A percentile compares a stretch with the other conserved stretches of the same genome.
phyloP scores from a whole-genome alignment of 2,888 invertebrate genomes.

The Oscheius sp. region DNA sequence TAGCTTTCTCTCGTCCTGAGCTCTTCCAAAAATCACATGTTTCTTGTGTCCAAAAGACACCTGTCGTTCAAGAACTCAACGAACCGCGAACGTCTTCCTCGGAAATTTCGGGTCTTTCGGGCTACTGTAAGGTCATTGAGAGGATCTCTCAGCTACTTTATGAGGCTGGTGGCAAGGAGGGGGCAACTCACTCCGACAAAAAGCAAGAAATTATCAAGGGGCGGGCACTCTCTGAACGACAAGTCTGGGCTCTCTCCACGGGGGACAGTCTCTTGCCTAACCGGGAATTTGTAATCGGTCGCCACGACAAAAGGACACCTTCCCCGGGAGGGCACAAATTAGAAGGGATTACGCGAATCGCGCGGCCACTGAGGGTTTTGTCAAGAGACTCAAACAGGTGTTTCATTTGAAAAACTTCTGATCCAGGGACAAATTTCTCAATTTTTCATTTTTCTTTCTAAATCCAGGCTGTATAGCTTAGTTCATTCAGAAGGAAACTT shows the following conservation, averaged over 20 bases:
- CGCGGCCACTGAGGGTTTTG: neutral
- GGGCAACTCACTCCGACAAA: neutral
- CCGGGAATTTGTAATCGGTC: conserved; percentile 24
- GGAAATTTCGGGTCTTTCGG: neutral
- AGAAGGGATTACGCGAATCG: conserved; percentile 27
- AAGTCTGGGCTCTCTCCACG: conserved; percentile 3
- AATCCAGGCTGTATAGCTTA: too few relatives aligned
- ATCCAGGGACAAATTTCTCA: too few relatives aligned
- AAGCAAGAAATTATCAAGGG: conserved; percentile 29
- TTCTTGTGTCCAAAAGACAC: neutral
- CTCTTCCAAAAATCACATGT: conserved; percentile 12
- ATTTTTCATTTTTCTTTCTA: too few relatives aligned
- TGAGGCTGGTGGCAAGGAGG: neutral
- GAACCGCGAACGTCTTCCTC: neutral
- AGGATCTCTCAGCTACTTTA: too few relatives aligned
- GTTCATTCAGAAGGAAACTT: too few relatives aligned
- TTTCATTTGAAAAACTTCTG: too few relatives aligned
- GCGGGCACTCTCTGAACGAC: conserved; percentile 1
- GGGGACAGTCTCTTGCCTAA: conserved; percentile 13
- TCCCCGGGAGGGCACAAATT: conserved; percentile 27
- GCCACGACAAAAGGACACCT: conserved; percentile 28
- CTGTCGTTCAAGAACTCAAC: conserved; percentile 5
- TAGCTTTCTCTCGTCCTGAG: neutral
- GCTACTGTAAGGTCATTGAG: too few relatives aligned
- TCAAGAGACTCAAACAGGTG: too few relatives aligned